A percentile compares a stretch with the other conserved stretches of the same genome.
Conservation (phyloP, 2,888 invertebrate genomes). For the Pediacus dermestoides region DNA sequence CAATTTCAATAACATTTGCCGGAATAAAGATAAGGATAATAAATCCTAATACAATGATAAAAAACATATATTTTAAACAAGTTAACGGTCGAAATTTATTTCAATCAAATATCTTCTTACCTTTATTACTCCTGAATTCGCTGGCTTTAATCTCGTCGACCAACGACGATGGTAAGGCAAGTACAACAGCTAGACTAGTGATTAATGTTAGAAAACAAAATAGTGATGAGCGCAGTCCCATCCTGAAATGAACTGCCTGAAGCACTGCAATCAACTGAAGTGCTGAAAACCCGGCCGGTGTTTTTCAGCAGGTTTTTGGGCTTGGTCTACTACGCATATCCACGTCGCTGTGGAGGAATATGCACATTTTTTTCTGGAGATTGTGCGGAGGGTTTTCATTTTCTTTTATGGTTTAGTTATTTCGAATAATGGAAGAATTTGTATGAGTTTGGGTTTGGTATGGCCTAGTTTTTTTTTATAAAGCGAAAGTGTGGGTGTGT, state of each 20-base stretch:
- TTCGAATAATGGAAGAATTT: no score
- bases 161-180: conserved; percentile 45
- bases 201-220: conserved; percentile 21
- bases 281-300: conserved; percentile 33
- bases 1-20: no score
- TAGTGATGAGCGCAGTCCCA: conserved; percentile 26
- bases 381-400: conserved; percentile 1
- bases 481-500: no score
- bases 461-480: no score
- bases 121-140: conserved; percentile 44
- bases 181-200: conserved; percentile 27
- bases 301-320: conserved; percentile 32
- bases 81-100: not conserved
- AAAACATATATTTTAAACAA: no score
- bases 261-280: conserved; percentile 37
- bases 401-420: no score
- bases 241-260: conserved; percentile 19
- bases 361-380: not conserved
- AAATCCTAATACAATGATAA: no score
- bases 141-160: conserved; percentile 46
- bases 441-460: no score
- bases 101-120: conserved; percentile 31
- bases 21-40: no score
- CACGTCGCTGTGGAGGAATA: conserved; percentile 17
- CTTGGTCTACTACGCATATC: conserved; percentile 32